Base-by-base conservation (phyloP, 2,113 vertebrate genomes). In the Mobula hypostoma region DNA sequence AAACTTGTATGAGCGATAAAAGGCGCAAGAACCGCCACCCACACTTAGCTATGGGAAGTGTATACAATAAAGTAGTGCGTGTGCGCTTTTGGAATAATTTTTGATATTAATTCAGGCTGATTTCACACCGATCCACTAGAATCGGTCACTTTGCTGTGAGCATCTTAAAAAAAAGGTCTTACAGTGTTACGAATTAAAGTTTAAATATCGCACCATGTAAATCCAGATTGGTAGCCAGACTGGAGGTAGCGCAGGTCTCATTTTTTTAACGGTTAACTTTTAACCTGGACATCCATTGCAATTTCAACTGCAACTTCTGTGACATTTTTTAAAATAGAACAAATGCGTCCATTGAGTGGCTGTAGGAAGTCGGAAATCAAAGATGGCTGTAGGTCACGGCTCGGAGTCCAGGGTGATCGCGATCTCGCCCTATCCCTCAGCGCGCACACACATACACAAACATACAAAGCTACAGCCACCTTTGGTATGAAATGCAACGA, bases 361-460 rank as follows among this genome's bases (percentile, higher is more conserved):
- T 93, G 91, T 97, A 97, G 97, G 96, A 97, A 97, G 96, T 97
- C 96, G 96, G 97, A 97, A 97, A 97, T 97, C 97, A 97, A 97
- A 97, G 97, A 97, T 97, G 97, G 97, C 97, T 97, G 97, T 97
- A 97, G 97, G 97, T 97, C 97, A 97, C 56, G 96, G 96, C 97
- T 96, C 70, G 96, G 96, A 96, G 96, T 97, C 97, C 97, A 95
- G 96, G 95, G 96, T 95, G 95, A 96, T 95, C 96, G 95, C 95
- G 95, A 96, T 95, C 95, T 94, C 95, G 95, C 74, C 78, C 91
- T 76, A 72, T 80, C 56, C 58, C 29, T n/a, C 76, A 72, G 14
- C 68, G 48, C 74, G n/a, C 72, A 94, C 94, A 80, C 17, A 76
- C 29, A 63, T 7, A 91, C 88, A 91, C n/a, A 27, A n/a, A 70